Percentiles rank a stretch among this genome's conserved stretches.
phyloP scores from a whole-genome alignment of 2,797 vertebrate genomes.

The Pantherophis vulpinus region DNA sequence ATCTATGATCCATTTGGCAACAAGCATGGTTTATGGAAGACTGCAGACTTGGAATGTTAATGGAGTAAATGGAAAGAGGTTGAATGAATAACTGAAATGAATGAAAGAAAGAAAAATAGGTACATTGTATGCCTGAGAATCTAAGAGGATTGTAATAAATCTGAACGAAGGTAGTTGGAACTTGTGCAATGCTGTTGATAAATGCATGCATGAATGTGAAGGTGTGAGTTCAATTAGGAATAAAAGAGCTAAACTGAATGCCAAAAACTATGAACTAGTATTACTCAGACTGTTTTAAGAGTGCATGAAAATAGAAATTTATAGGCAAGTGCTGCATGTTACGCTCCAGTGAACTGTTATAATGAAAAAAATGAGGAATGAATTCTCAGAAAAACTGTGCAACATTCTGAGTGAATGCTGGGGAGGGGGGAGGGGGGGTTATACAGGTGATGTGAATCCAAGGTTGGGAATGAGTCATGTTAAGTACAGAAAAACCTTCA shows the following conservation, averaged over 20 bases:
- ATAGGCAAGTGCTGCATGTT: neutral
- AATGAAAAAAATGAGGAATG: neutral
- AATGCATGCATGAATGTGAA: neutral
- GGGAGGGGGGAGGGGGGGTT: neutral
- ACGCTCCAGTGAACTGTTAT: neutral
- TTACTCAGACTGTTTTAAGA: neutral
- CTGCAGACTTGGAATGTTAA: neutral
- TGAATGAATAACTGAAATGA: neutral
- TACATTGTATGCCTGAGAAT: neutral
- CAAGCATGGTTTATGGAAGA: neutral
- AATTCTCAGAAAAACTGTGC: neutral
- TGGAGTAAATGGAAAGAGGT: neutral
- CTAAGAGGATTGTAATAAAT: neutral
- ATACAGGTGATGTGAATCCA: neutral
- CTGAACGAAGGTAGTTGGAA: neutral
- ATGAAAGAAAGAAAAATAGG: neutral
- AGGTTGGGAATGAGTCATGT: neutral
- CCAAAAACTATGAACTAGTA: neutral
- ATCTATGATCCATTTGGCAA: neutral
- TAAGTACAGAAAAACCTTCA: neutral
- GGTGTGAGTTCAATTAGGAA: neutral
- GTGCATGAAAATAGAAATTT: neutral
- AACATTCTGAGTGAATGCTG: neutral
- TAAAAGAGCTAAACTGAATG: neutral
- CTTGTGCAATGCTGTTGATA: neutral